Evolutionary conservation across 2,797 vertebrate species (phyloP), one percentile per base, ranked within the genome.

Genomic region (Lacerta agilis): DNA sequence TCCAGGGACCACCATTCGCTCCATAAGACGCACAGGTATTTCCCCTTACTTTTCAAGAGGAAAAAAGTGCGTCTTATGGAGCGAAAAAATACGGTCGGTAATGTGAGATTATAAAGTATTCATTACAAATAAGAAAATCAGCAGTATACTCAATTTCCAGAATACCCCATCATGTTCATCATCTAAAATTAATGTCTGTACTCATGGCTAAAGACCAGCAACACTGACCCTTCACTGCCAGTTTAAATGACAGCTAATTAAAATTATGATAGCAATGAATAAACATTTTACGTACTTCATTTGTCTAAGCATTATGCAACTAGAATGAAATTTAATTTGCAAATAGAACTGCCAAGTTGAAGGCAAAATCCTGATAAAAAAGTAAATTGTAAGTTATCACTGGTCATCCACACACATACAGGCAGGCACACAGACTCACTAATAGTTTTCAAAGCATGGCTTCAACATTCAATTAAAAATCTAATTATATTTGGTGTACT

Each of bases 321-420:
- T 67, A 88, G 45, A 83, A 89, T 81, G 45, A 89, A 89, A 89
- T 41, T 58, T 76, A 80, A 87, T 86, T 84, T 92, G 84, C 89
- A 87, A 89, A 67, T 1, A 13, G 88, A 72, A 7, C 0, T 89
- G 18, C 90, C 79, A 91, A 80, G 1, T 1, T 71, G 11, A 90
- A 90, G 84, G 78, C 29, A 66, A 92, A 94, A 92, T 27, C 3
- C 0, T 76, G n/a, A 76, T 72, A 92, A 90, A 91, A 91, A 90
- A 93, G 84, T 45, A 81, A 93, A 86, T 36, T 87, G 36, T 82
- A 45, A 27, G 58, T 92, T 89, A 49, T 83, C 64, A 67, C 0
- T n/a, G 23, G 61, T 86, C 6, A 88, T 1, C 78, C 0, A 61
- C 0, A 8, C 73, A 66, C 90, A 82, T 58, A 79, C 33, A 83